Conservation (phyloP, 2,113 vertebrate species). For the Butorides virescens region DNA sequence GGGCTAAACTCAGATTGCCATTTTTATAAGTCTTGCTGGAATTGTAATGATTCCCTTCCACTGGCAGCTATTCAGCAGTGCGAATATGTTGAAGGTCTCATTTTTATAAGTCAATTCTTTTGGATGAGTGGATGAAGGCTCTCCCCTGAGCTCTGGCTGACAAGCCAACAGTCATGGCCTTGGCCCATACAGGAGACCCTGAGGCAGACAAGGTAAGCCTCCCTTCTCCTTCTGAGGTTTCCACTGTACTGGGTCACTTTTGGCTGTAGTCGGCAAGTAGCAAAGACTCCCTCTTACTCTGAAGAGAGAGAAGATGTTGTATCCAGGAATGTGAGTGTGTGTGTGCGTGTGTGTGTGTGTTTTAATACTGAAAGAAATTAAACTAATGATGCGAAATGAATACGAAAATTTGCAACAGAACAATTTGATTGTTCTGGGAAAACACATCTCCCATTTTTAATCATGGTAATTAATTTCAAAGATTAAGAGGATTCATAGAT, state of each 20-base stretch:
- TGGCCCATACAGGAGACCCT: rapidly evolving
- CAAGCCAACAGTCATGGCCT: neutral
- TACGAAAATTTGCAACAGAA: neutral
- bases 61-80: neutral
- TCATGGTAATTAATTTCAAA: conserved; percentile 63
- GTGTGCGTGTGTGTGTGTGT: neutral
- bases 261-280: neutral
- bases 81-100: neutral
- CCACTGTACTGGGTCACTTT: neutral
- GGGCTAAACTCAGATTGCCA: neutral
- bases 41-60: neutral
- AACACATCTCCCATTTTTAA: conserved; percentile 51
- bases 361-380: conserved; percentile 24
- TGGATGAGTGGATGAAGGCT: neutral
- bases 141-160: neutral
- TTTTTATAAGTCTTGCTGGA: neutral
- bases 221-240: neutral
- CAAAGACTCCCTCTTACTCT: neutral
- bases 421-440: conserved; percentile 59
- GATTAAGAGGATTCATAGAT: conserved; percentile 50
- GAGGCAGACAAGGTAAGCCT: neutral
- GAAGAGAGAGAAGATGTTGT: neutral
- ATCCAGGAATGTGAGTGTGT: neutral
- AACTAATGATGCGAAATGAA: conserved; percentile 1
- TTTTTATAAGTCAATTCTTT: rapidly evolving